Percentiles rank a stretch among this genome's conserved stretches.
phyloP scores from a whole-genome alignment of 2,113 vertebrate genomes.

The Andinoacara biseriatus region DNA sequence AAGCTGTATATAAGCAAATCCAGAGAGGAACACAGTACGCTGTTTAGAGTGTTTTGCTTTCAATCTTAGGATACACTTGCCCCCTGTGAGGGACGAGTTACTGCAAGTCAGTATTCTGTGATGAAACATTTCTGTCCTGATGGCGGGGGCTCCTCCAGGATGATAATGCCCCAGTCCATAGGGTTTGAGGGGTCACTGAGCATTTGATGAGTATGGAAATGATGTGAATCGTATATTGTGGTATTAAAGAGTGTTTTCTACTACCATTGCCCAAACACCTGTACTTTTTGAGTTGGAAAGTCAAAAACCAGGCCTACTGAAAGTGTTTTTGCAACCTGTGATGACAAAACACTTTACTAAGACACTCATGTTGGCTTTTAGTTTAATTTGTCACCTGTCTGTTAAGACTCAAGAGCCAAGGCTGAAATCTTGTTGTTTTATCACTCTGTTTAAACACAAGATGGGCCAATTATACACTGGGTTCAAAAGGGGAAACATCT shows the following conservation, averaged over 20 bases:
- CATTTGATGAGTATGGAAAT: neutral
- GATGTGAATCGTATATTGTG: neutral
- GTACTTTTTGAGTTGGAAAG: neutral
- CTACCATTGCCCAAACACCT: neutral
- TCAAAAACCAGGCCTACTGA: neutral
- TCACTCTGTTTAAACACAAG: neutral
- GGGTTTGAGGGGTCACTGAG: neutral
- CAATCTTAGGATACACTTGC: neutral
- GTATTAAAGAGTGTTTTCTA: neutral
- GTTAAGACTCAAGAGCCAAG: neutral
- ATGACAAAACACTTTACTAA: neutral
- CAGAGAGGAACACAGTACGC: neutral
- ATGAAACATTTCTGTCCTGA: neutral
- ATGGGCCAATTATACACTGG: neutral
- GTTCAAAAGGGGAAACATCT: neutral
- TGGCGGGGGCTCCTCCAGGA: neutral
- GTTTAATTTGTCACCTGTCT: neutral
- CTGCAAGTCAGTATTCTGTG: neutral
- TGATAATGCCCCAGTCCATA: neutral
- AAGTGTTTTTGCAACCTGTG: neutral
- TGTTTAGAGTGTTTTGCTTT: neutral
- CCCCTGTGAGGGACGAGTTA: neutral
- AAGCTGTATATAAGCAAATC: neutral
- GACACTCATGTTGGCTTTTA: neutral
- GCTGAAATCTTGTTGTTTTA: neutral